These are phyloP conservation scores for Lasioglossum calceatum DNA, from an alignment of 2,888 invertebrate genomes.

Conservation along the genomic window DNA sequence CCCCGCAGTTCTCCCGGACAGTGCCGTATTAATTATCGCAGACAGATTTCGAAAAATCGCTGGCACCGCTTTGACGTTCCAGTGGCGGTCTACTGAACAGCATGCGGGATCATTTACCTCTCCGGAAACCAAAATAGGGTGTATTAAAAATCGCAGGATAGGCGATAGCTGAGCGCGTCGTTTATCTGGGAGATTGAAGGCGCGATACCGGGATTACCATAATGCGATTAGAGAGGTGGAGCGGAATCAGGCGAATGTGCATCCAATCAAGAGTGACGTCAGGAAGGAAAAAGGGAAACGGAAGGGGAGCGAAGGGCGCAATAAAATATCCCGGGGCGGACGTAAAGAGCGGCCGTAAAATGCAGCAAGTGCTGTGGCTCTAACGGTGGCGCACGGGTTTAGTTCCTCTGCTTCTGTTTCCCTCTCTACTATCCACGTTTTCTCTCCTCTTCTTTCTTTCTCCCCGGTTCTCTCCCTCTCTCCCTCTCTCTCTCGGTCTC, in stretches of 20 bases:
- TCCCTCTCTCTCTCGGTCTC: not conserved
- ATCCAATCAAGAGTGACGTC: constrained; percentile 55
- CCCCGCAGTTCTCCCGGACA: not conserved
- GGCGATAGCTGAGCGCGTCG: constrained; percentile 1
- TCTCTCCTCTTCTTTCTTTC: not conserved
- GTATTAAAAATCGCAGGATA: constrained; percentile 37
- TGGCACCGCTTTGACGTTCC: not conserved
- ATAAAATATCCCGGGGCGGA: constrained; percentile 65
- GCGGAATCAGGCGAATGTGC: constrained; percentile 57
- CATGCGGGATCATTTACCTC: not conserved
- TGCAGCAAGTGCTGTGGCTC: constrained; percentile 62
- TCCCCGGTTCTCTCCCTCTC: not conserved
- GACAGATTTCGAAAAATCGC: constrained; percentile 9
- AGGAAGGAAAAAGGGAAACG: constrained; percentile 23
- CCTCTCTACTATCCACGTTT: not conserved
- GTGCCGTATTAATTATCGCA: constrained; percentile 12
- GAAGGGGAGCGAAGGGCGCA: constrained; percentile 41
- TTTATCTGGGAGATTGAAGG: constrained; percentile 49
- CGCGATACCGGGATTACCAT: constrained; percentile 63
- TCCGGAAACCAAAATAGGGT: not conserved
- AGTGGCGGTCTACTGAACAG: not conserved
- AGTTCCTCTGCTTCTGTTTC: constrained; percentile 40
- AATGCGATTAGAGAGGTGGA: constrained; percentile 62
- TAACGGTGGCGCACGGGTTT: constrained; percentile 63
- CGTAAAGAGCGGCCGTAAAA: constrained; percentile 70